Evolutionary conservation across 2,113 vertebrate species (phyloP).

Genomic region (Ochotona curzoniae): DNA sequence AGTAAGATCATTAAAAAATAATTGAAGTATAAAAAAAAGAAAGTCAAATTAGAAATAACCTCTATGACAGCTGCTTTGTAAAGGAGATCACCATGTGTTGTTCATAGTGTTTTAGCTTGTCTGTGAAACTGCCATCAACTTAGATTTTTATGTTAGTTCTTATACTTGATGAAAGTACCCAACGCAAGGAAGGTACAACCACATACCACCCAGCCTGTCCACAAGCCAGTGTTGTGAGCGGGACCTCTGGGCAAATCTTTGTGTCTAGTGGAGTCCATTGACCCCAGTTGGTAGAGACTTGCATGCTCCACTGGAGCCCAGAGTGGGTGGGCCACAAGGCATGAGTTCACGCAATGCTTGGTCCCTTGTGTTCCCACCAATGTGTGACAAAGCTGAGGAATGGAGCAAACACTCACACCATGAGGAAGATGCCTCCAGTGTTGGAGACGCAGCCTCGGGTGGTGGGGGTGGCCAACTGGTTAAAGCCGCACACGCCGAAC

Average conservation of each 20-base stretch:
- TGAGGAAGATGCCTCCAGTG: slow-evolving; percentile 96
- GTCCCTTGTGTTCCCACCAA: neutral
- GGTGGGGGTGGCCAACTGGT: slow-evolving; percentile 94
- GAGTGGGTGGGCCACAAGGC: too few relatives aligned
- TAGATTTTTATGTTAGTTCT: neutral
- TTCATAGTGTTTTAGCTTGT: neutral
- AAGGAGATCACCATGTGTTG: neutral
- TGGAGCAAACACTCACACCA: slow-evolving; percentile 91
- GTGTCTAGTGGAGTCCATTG: too few relatives aligned
- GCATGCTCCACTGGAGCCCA: too few relatives aligned
- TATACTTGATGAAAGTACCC: neutral
- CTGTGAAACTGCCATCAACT: neutral
- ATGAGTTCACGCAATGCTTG: too few relatives aligned
- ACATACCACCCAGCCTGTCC: too few relatives aligned
- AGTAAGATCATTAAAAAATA: too few relatives aligned
- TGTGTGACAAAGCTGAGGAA: neutral
- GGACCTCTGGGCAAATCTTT: too few relatives aligned
- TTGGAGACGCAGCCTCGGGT: slow-evolving; percentile 96
- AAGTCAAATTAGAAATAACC: neutral
- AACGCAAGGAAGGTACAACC: neutral
- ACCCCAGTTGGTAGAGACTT: too few relatives aligned
- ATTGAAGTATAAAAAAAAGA: too few relatives aligned
- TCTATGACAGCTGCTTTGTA: neutral
- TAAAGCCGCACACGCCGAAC: slow-evolving; percentile 92
- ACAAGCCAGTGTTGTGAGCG: too few relatives aligned